These are phyloP conservation scores for Mus pahari DNA, from an alignment of 2,113 vertebrate species.

Conservation along the genomic window DNA sequence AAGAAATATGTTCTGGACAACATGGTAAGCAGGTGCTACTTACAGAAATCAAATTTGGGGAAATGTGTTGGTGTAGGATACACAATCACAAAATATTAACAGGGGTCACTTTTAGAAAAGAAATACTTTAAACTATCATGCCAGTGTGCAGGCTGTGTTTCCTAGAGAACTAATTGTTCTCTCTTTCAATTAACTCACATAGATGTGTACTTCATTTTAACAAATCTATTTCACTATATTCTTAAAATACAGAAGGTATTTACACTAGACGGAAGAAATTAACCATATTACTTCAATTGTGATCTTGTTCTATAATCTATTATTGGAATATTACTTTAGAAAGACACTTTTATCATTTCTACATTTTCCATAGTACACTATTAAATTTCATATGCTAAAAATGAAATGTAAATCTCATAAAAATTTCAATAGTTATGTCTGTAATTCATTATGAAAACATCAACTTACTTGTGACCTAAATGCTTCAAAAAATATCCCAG, in stretches of 20 bases:
- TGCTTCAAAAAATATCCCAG: constrained; percentile 98
- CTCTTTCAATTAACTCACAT: not conserved
- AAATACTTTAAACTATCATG: no score
- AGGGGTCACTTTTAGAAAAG: not conserved
- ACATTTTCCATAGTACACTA: not conserved
- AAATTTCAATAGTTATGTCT: constrained; percentile 30
- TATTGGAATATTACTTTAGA: constrained; percentile 26
- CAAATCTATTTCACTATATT: not conserved
- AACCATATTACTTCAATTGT: not conserved
- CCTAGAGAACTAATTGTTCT: no score
- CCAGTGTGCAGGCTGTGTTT: no score
- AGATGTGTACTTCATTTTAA: not conserved
- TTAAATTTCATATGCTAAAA: constrained; percentile 1
- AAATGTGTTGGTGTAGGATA: not conserved
- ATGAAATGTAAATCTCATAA: not conserved
- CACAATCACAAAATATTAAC: not conserved
- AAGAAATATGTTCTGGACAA: not conserved
- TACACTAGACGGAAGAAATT: not conserved
- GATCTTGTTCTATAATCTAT: not conserved
- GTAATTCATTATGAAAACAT: constrained; percentile 11
- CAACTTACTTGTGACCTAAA: constrained; percentile 98
- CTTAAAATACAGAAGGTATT: not conserved
- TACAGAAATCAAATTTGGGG: not conserved
- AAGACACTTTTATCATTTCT: not conserved
- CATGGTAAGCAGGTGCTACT: not conserved